These are phyloP conservation scores for Orchesella flavescens DNA, from an alignment of 2,888 invertebrate species.

Conservation along the genomic window DNA sequence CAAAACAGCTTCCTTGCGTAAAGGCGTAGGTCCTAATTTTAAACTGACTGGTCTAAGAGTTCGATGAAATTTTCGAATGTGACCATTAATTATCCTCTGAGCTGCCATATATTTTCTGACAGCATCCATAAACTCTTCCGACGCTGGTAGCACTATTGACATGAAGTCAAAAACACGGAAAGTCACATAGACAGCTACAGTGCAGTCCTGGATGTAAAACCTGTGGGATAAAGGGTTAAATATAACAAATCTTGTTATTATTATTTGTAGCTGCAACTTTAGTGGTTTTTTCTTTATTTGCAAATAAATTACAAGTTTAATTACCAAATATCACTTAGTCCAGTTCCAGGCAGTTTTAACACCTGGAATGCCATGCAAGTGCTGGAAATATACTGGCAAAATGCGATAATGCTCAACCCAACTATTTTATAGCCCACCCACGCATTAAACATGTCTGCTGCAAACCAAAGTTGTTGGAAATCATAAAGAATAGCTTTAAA, in stretches of 20 bases:
- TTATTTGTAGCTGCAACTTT: no score
- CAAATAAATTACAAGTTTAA: background rate
- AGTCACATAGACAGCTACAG: slow-evolving; percentile 43
- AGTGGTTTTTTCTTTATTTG: no score
- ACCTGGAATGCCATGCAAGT: slow-evolving; percentile 47
- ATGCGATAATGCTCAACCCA: slow-evolving; percentile 43
- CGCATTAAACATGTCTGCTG: slow-evolving; percentile 35
- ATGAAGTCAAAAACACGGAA: slow-evolving; percentile 54
- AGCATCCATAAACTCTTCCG: slow-evolving; percentile 13
- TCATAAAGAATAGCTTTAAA: slow-evolving; percentile 37
- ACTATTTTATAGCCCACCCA: slow-evolving; percentile 58
- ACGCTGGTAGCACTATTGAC: slow-evolving; percentile 46
- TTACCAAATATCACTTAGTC: slow-evolving; percentile 45
- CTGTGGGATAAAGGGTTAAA: slow-evolving; percentile 2
- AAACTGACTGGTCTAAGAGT: slow-evolving; percentile 39
- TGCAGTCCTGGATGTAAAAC: slow-evolving; percentile 55
- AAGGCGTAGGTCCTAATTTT: slow-evolving; percentile 34
- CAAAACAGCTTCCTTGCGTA: slow-evolving; percentile 32
- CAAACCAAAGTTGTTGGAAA: slow-evolving; percentile 43
- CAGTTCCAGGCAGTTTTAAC: slow-evolving; percentile 38
- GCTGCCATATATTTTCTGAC: slow-evolving; percentile 20
- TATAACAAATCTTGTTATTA: no score
- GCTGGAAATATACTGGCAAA: slow-evolving; percentile 58
- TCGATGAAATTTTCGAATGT: slow-evolving; percentile 15
- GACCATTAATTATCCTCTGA: background rate